A percentile compares a stretch with the other conserved stretches of the same genome.
Conservation (phyloP, 2,113 vertebrate genomes). For the Pseudopipra pipra region DNA sequence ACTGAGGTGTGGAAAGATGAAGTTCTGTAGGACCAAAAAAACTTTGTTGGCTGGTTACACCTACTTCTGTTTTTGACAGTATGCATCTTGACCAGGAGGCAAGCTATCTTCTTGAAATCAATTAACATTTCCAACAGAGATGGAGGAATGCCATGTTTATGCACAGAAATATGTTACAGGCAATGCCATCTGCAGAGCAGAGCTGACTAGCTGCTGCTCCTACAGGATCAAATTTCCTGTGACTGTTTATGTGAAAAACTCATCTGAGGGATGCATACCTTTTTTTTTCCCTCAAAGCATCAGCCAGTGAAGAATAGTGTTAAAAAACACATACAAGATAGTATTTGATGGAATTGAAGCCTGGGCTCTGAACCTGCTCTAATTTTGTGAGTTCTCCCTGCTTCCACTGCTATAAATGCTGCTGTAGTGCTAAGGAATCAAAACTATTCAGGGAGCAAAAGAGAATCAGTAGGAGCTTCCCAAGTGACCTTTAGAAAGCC, state of each 20-base stretch:
- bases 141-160: constrained; percentile 53
- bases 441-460: not conserved
- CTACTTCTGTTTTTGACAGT: constrained; percentile 21
- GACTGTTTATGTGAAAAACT: not conserved
- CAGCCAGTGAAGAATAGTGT: not conserved
- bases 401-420: not conserved
- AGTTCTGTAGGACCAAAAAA: not conserved
- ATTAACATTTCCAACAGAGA: constrained; percentile 62
- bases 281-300: not conserved
- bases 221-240: constrained; percentile 1
- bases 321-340: not conserved
- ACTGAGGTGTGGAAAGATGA: not conserved
- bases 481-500: not conserved
- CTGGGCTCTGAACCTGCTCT: not conserved
- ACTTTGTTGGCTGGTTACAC: not conserved
- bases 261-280: not conserved
- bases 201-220: constrained; percentile 9
- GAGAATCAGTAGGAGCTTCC: not conserved
- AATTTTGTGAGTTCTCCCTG: not conserved
- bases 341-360: not conserved
- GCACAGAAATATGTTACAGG: constrained; percentile 48
- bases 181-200: constrained; percentile 56
- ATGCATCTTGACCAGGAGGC: constrained; percentile 40
- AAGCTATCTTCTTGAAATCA: constrained; percentile 50
- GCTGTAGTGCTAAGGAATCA: not conserved